phyloP scores from a whole-genome alignment of 2,113 vertebrate species.

The Vulpes ferrilata region DNA sequence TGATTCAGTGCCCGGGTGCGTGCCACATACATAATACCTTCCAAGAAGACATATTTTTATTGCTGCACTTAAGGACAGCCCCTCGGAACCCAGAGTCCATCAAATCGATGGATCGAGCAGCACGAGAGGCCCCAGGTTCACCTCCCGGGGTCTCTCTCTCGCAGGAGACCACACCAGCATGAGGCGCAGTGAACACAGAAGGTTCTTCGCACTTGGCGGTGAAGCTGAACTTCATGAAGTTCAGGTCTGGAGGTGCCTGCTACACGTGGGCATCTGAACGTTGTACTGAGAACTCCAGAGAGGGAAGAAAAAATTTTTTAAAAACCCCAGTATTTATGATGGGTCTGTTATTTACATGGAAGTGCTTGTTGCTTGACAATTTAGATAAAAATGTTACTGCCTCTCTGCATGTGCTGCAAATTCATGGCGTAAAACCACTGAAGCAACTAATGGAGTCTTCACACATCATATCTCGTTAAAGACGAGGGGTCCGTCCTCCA shows the following conservation, averaged over 20 bases:
- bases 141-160: constrained; percentile 30
- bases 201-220: not conserved
- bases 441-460: constrained; percentile 84
- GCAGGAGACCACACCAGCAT: not conserved
- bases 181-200: not conserved
- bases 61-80: constrained; percentile 65
- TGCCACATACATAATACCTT: constrained; percentile 63
- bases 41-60: constrained; percentile 84
- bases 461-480: constrained; percentile 81
- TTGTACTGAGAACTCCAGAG: not conserved
- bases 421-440: constrained; percentile 80
- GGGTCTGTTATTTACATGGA: constrained; percentile 79
- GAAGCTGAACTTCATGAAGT: not conserved
- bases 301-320: rapidly evolving
- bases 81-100: constrained; percentile 76
- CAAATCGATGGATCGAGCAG: not conserved
- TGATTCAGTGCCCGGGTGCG: constrained; percentile 58
- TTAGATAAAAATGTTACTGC: constrained; percentile 82
- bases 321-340: not conserved
- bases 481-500: constrained; percentile 56
- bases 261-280: rapidly evolving
- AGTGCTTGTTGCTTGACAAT: constrained; percentile 83
- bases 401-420: constrained; percentile 77
- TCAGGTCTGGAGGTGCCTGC: not conserved
- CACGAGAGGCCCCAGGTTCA: not conserved